phyloP scores from a whole-genome alignment of 1,140 invertebrate species.

The Rhagoletis pomonella region DNA sequence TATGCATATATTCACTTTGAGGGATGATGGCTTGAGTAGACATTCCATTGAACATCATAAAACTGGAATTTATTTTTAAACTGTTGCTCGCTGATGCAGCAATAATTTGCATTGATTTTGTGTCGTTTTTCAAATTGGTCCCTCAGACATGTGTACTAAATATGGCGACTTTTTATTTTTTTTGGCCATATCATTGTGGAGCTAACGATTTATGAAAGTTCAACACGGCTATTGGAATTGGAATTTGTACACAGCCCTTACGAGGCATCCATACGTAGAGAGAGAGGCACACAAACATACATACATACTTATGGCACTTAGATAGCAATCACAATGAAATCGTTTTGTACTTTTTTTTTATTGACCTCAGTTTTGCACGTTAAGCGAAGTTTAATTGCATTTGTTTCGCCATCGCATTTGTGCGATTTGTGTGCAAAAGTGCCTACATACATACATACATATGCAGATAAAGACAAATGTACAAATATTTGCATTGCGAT shows the following conservation, averaged over 20 bases:
- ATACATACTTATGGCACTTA: neutral
- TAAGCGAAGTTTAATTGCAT: slow-evolving; percentile 5
- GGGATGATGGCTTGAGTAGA: no score
- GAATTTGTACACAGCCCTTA: neutral
- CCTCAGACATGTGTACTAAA: no score
- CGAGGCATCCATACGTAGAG: neutral
- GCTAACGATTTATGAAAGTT: neutral
- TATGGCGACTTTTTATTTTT: neutral
- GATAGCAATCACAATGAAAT: no score
- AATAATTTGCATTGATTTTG: slow-evolving; percentile 45
- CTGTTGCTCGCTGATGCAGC: slow-evolving; percentile 23
- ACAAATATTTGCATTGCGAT: no score
- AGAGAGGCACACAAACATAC: neutral
- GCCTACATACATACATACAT: neutral
- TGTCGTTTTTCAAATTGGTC: neutral
- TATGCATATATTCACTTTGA: no score
- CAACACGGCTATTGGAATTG: no score
- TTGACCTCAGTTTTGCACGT: neutral
- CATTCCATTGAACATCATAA: slow-evolving; percentile 10
- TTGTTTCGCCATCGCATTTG: neutral
- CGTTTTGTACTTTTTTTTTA: neutral
- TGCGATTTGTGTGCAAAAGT: neutral
- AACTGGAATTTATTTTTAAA: slow-evolving; percentile 40
- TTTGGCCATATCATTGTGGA: neutral
- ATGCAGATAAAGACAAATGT: neutral